Conservation (phyloP, 2,113 vertebrate genomes). For the Mastomys natalensis region DNA sequence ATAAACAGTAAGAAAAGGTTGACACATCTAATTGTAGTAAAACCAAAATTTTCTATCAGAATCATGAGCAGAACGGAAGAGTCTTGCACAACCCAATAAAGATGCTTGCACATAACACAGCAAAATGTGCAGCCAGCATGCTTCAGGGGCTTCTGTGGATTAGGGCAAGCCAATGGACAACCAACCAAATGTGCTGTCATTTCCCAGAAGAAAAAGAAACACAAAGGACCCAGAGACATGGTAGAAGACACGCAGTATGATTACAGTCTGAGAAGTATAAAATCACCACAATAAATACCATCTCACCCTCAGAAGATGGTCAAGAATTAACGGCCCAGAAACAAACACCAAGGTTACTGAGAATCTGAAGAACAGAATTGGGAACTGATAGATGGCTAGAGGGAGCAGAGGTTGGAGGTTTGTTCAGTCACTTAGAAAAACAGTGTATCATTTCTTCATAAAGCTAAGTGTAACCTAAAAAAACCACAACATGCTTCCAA, state of each 20-base stretch:
- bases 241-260: not conserved
- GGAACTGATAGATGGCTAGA: not conserved
- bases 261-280: not conserved
- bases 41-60: not conserved
- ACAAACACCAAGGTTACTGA: not conserved
- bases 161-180: not conserved
- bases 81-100: not conserved
- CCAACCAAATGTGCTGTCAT: not conserved
- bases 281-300: not conserved
- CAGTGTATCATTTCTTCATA: not conserved
- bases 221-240: not conserved
- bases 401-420: not conserved
- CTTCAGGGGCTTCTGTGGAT: not conserved
- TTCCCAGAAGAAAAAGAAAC: not conserved
- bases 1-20: not conserved
- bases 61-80: not conserved
- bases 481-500: not conserved
- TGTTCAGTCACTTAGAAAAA: not conserved
- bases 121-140: too few species aligned
- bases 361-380: not conserved
- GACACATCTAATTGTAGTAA: not conserved
- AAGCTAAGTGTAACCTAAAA: not conserved
- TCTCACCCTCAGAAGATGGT: not conserved
- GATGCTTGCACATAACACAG: not conserved
- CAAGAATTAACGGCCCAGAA: not conserved